Conservation (phyloP, 2,797 vertebrate genomes). For the Lophius americanus region DNA sequence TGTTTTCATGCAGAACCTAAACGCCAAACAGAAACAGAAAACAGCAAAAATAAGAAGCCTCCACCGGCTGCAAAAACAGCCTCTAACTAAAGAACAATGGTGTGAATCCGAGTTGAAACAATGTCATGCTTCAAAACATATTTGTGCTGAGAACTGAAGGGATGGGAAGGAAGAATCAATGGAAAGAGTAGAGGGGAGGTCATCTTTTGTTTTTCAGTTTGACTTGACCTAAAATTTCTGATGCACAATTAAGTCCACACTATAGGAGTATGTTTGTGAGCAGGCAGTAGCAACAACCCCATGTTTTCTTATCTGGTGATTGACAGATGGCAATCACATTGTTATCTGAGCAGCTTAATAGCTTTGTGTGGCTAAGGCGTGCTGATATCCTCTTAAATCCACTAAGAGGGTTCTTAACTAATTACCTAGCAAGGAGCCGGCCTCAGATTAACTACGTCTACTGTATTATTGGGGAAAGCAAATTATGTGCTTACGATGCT, state of each 20-base stretch:
- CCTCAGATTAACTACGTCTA: slow-evolving; percentile 63
- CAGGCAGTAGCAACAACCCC: slow-evolving; percentile 45
- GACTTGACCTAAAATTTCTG: slow-evolving; percentile 39
- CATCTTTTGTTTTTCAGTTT: slow-evolving; percentile 51
- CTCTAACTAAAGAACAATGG: slow-evolving; percentile 68
- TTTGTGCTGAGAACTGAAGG: slow-evolving; percentile 57
- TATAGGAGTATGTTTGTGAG: slow-evolving; percentile 47
- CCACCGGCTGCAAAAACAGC: slow-evolving; percentile 62
- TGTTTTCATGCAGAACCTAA: slow-evolving; percentile 77
- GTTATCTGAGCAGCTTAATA: slow-evolving; percentile 78
- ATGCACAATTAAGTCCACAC: slow-evolving; percentile 10
- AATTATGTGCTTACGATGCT: slow-evolving; percentile 62
- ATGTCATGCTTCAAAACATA: slow-evolving; percentile 82
- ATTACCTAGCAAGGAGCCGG: slow-evolving; percentile 67
- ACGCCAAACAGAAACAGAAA: slow-evolving; percentile 73
- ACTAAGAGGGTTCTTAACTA: slow-evolving; percentile 74
- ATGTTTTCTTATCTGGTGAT: slow-evolving; percentile 65
- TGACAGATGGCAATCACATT: slow-evolving; percentile 75
- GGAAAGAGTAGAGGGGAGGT: slow-evolving; percentile 29
- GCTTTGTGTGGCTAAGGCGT: slow-evolving; percentile 70
- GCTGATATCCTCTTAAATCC: slow-evolving; percentile 74
- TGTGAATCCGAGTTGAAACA: slow-evolving; percentile 74
- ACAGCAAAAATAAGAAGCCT: slow-evolving; percentile 64
- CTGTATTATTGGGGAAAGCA: slow-evolving; percentile 62
- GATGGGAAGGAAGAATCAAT: slow-evolving; percentile 16